Evolutionary conservation across 2,888 invertebrate genomes (phyloP).

Genomic region (Perizoma flavofasciatum): DNA sequence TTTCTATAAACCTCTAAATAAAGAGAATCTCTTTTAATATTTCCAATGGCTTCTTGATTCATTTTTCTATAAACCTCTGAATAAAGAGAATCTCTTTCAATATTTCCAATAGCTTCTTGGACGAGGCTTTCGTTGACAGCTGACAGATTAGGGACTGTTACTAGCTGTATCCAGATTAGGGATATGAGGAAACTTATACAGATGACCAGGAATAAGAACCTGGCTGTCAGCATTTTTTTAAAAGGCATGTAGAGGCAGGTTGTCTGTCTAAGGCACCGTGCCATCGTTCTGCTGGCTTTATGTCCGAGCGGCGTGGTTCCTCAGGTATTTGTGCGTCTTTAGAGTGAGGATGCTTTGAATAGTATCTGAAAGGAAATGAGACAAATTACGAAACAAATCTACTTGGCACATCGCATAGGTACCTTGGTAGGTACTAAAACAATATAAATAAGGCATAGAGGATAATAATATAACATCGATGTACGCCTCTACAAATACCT

Average conservation of each 20-base stretch:
- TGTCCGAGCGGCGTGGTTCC: slow-evolving; percentile 40
- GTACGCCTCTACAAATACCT: too few relatives aligned
- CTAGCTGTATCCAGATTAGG: slow-evolving; percentile 55
- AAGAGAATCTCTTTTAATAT: slow-evolving; percentile 60
- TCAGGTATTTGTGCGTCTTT: slow-evolving; percentile 35
- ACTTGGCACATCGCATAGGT: too few relatives aligned
- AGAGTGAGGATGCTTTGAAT: neutral
- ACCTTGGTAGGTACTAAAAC: too few relatives aligned
- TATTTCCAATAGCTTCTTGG: slow-evolving; percentile 61
- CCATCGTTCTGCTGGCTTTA: slow-evolving; percentile 45
- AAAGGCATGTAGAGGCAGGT: slow-evolving; percentile 28
- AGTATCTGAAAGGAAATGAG: slow-evolving; percentile 32
- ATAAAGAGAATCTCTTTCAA: slow-evolving; percentile 60
- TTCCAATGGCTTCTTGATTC: slow-evolving; percentile 56
- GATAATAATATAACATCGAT: too few relatives aligned
- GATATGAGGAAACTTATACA: slow-evolving; percentile 53
- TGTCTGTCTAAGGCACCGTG: slow-evolving; percentile 20
- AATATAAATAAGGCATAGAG: too few relatives aligned
- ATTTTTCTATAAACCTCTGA: slow-evolving; percentile 62
- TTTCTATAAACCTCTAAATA: slow-evolving; percentile 62
- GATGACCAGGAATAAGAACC: slow-evolving; percentile 54
- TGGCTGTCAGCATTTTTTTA: slow-evolving; percentile 49
- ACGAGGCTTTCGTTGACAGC: slow-evolving; percentile 46
- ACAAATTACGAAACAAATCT: too few relatives aligned
- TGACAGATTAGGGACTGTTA: slow-evolving; percentile 37